phyloP scores from a whole-genome alignment of 2,113 vertebrate genomes.

The Oncorhynchus mykiss region DNA sequence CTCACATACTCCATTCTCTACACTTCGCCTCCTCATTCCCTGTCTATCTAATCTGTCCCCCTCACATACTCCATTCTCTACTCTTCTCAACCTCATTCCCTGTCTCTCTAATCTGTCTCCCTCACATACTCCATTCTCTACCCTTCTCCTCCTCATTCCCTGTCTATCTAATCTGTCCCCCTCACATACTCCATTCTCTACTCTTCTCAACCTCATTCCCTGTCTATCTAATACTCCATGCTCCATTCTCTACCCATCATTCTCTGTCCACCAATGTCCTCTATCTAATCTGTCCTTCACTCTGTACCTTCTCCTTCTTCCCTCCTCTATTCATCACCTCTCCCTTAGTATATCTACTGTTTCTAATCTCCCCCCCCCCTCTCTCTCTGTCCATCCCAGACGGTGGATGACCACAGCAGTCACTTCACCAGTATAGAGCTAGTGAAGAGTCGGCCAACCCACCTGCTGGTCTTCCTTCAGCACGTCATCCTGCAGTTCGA shows the following conservation, averaged over 20 bases:
- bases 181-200: too few species aligned
- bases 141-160: too few species aligned
- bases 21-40: too few species aligned
- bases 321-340: not conserved
- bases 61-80: not conserved
- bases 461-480: slow-evolving; percentile 85
- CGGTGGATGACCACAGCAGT: slow-evolving; percentile 72
- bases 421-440: slow-evolving; percentile 79
- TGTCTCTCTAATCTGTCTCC: not conserved
- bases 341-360: slow-evolving; percentile 1
- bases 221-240: not conserved
- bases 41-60: not conserved
- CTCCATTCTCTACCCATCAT: too few species aligned
- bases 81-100: too few species aligned
- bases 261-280: too few species aligned
- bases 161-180: too few species aligned
- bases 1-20: too few species aligned
- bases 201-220: too few species aligned
- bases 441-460: slow-evolving; percentile 77
- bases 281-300: not conserved
- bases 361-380: not conserved
- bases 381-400: slow-evolving; percentile 52
- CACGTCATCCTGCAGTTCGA: slow-evolving; percentile 90
- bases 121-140: too few species aligned
- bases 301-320: not conserved